phyloP scores from a whole-genome alignment of 2,797 vertebrate species.

The Enoplosus armatus region DNA sequence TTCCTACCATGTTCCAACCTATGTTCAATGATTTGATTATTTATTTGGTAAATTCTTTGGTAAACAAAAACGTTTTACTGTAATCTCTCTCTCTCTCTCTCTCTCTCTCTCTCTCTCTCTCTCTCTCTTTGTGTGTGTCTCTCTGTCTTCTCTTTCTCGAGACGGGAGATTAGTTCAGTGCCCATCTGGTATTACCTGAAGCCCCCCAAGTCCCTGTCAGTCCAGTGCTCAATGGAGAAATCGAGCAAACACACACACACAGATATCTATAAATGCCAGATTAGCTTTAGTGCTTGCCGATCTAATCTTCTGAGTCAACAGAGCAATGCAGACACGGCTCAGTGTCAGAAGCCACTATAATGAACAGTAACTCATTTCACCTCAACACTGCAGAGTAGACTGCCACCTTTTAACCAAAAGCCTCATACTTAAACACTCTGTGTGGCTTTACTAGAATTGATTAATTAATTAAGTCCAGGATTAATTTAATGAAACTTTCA shows the following conservation, averaged over 20 bases:
- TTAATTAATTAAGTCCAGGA: constrained; percentile 33
- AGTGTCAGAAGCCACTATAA: constrained; percentile 64
- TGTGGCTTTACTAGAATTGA: constrained; percentile 30
- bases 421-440: constrained; percentile 12
- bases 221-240: constrained; percentile 40
- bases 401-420: constrained; percentile 30
- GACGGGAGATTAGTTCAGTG: constrained; percentile 46
- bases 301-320: constrained; percentile 81
- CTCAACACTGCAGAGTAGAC: constrained; percentile 15
- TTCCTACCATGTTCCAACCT: no score
- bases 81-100: no score
- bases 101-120: no score
- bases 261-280: constrained; percentile 79
- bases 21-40: no score
- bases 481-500: constrained; percentile 29
- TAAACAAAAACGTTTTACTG: no score
- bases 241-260: constrained; percentile 11
- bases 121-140: no score
- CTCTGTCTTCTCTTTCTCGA: no score
- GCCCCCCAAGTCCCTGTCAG: constrained; percentile 53
- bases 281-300: constrained; percentile 74
- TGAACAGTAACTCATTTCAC: constrained; percentile 69
- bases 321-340: constrained; percentile 74
- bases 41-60: no score
- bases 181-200: constrained; percentile 59